Evolutionary conservation across 2,113 vertebrate species (phyloP), one percentile per base, ranked within the genome.

Genomic region (Echinops telfairi): DNA sequence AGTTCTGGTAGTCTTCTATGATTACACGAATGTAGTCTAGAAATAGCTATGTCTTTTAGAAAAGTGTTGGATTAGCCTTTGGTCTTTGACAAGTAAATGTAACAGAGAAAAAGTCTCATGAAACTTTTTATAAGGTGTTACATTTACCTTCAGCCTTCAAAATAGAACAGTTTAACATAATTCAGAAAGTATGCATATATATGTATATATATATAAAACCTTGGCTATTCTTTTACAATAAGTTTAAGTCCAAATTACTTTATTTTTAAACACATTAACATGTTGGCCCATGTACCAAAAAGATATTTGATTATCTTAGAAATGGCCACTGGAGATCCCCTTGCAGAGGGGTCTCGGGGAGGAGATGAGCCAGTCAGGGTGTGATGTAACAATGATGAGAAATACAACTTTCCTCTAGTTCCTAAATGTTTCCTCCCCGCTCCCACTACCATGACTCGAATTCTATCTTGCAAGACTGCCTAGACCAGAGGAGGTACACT

Each of bases 11-110:
- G 47, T 83, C 76, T 86, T 83, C 89, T 90, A 91, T 64, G 79
- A 95, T 92, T 71, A 88, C 1, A 70, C 29, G 83, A 17, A 8
- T 94, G 80, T 93, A 82, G 79, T 95, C 58, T 96, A 96, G 95
- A 96, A 86, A 47, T 95, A 96, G 93, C 53, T 89, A 2, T 83
- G 93, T 92, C 64, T 82, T 53, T 92, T 95, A 95, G 91, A 58
- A 90, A 81, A 83, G 43, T 86, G 31, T 43, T 76, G 60, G 22
- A 84, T 92, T 92, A 14, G 31, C 93, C 47, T 88, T 91, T 88
- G 66, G 66, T 92, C 87, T 88, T 94, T 87, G 86, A 79, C 15
- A 90, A 82, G 38, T 95, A 91, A 94, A 71, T 80, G 33, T 16
- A 81, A 79, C 91, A 31, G 62, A 90, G 47, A 90, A 33, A 53